Conservation (phyloP, 2,888 invertebrate genomes). For the Agonum fuliginosum region DNA sequence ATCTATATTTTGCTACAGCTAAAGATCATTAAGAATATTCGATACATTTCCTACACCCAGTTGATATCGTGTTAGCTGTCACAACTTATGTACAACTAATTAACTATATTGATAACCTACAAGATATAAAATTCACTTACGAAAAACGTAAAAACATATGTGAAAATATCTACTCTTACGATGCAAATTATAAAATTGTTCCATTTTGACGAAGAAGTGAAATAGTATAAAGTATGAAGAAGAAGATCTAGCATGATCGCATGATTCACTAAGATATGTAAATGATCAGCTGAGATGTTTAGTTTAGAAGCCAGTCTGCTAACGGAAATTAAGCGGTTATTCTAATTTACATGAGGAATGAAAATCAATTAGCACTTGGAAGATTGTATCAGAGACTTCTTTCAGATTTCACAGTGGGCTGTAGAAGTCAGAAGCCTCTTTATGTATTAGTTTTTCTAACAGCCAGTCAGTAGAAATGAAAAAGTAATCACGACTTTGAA, state of each 20-base stretch:
- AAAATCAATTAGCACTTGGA: conserved; percentile 52
- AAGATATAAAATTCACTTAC: conserved; percentile 12
- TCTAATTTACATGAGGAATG: conserved; percentile 53
- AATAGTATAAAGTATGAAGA: conserved; percentile 13
- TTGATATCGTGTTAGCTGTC: conserved; percentile 44
- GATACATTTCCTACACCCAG: conserved; percentile 24
- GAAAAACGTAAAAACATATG: conserved; percentile 31
- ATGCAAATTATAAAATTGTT: conserved; percentile 21
- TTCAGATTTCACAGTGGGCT: conserved; percentile 34
- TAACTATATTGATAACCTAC: conserved; percentile 49
- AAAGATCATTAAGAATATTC: conserved; percentile 38
- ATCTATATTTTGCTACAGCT: too few species aligned
- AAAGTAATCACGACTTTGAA: conserved; percentile 17
- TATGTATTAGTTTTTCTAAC: conserved; percentile 13
- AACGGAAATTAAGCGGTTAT: conserved; percentile 57
- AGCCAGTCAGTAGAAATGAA: background rate
- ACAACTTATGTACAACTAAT: conserved; percentile 50
- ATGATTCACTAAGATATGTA: conserved; percentile 48
- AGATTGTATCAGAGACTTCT: conserved; percentile 29
- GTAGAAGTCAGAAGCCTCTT: conserved; percentile 14
- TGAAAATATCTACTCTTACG: conserved; percentile 30
- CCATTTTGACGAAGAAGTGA: conserved; percentile 17
- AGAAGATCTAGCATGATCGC: conserved; percentile 41
- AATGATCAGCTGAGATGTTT: conserved; percentile 34
- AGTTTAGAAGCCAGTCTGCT: conserved; percentile 33